A percentile compares a stretch with the other conserved stretches of the same genome.
These are phyloP conservation scores for Trichacis sp. DNA, from an alignment of 2,888 invertebrate species.

Conservation along the genomic window DNA sequence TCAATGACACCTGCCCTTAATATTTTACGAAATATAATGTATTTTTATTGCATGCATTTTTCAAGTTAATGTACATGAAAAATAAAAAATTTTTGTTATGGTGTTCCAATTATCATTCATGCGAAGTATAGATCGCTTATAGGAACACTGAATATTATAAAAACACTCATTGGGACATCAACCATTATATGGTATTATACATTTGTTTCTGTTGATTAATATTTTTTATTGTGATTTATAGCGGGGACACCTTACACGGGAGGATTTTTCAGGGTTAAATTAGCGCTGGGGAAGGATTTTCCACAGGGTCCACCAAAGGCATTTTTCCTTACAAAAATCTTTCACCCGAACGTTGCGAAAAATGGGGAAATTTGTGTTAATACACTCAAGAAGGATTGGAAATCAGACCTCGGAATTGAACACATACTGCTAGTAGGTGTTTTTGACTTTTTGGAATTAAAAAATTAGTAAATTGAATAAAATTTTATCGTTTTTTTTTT, in stretches of 20 bases:
- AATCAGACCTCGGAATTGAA: slow-evolving; percentile 93
- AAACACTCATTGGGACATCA: no score
- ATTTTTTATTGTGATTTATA: no score
- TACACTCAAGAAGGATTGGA: slow-evolving; percentile 96
- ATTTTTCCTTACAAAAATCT: slow-evolving; percentile 93
- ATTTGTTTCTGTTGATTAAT: no score
- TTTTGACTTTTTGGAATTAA: neutral
- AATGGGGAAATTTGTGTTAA: slow-evolving; percentile 98
- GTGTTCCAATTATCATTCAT: no score
- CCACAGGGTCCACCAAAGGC: slow-evolving; percentile 93
- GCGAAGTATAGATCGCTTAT: no score
- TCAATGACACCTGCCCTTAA: no score
- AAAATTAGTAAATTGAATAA: neutral
- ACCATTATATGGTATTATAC: no score
- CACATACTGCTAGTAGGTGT: slow-evolving; percentile 85
- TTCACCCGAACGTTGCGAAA: slow-evolving; percentile 95
- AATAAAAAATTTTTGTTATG: no score
- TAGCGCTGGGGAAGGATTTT: slow-evolving; percentile 92
- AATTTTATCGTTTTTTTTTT: slow-evolving; percentile 55
- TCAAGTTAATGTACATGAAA: no score
- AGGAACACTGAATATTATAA: no score
- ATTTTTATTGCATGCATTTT: no score
- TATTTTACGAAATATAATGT: no score
- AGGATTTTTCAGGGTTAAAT: slow-evolving; percentile 89
- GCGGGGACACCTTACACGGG: slow-evolving; percentile 93